phyloP scores from a whole-genome alignment of 2,888 invertebrate genomes.

The Meta bourneti region DNA sequence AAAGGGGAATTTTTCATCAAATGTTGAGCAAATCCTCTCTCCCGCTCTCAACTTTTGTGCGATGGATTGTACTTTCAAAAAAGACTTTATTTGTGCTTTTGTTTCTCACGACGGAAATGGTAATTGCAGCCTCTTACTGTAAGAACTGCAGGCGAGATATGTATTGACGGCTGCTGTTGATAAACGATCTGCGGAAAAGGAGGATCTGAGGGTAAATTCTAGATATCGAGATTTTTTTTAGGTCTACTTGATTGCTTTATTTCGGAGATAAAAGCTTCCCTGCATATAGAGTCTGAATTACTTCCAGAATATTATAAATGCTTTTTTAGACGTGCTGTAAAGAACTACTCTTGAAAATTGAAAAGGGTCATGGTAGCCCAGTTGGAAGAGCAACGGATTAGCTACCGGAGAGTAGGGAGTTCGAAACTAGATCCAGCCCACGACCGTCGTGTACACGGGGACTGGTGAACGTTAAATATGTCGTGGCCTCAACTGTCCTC shows the following conservation, averaged over 20 bases:
- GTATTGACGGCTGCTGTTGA: not conserved
- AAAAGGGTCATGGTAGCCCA: too few relatives aligned
- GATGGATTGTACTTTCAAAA: not conserved
- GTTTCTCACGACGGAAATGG: conserved; percentile 16
- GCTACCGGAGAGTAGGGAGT: too few relatives aligned
- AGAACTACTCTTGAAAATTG: too few relatives aligned
- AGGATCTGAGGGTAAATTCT: not conserved
- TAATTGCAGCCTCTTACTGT: conserved; percentile 14
- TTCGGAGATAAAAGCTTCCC: not conserved
- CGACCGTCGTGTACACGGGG: too few relatives aligned
- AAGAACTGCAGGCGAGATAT: not conserved
- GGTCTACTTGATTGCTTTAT: conserved; percentile 10
- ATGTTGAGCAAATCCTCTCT: not conserved
- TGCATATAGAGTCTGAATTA: too few relatives aligned
- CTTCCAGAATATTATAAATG: too few relatives aligned
- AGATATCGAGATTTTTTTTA: not conserved
- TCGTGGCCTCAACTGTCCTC: too few relatives aligned
- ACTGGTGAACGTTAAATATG: too few relatives aligned
- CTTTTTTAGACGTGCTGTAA: too few relatives aligned
- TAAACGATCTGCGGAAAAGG: not conserved
- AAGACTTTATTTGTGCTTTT: conserved; percentile 28
- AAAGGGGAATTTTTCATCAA: conserved; percentile 32
- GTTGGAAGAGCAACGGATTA: too few relatives aligned
- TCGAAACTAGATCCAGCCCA: too few relatives aligned
- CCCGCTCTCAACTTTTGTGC: not conserved